Percentiles rank a stretch among this genome's conserved stretches.
Evolutionary conservation across 2,113 vertebrate species (phyloP).

Genomic region (Psittacus erithacus): DNA sequence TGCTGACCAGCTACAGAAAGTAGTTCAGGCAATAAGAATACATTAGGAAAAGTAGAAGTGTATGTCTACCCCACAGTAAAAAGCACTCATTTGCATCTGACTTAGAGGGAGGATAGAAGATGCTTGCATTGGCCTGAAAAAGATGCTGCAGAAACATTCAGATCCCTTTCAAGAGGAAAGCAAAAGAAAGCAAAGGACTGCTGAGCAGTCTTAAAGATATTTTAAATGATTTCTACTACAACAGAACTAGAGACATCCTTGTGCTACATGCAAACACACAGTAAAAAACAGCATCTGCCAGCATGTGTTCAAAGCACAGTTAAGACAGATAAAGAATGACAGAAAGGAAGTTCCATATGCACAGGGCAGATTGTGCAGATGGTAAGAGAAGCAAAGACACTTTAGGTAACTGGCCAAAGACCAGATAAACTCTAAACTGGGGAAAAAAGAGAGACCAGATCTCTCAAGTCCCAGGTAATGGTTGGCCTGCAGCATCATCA

Average conservation of each 20-base stretch:
- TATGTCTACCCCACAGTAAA: background rate
- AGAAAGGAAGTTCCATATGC: background rate
- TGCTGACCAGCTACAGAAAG: background rate
- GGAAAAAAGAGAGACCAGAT: background rate
- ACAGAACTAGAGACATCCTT: background rate
- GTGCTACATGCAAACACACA: rapidly evolving
- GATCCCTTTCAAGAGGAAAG: background rate
- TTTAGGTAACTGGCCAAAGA: background rate
- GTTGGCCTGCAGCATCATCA: background rate
- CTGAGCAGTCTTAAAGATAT: background rate
- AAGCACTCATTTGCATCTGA: background rate
- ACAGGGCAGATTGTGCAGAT: background rate
- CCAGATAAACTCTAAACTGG: background rate
- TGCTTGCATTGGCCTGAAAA: background rate
- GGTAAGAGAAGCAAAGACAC: background rate
- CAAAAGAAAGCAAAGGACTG: background rate
- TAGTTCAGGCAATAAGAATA: background rate
- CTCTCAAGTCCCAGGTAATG: background rate
- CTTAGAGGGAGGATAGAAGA: background rate
- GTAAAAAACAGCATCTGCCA: constrained; percentile 10
- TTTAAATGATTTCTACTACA: background rate
- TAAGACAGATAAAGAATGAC: constrained; percentile 3
- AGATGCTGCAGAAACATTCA: background rate
- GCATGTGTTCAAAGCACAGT: background rate
- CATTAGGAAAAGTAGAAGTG: background rate